Percentiles rank a stretch among this genome's conserved stretches.
These are phyloP conservation scores for Pipa parva DNA, from an alignment of 2,113 vertebrate genomes.

Conservation along the genomic window DNA sequence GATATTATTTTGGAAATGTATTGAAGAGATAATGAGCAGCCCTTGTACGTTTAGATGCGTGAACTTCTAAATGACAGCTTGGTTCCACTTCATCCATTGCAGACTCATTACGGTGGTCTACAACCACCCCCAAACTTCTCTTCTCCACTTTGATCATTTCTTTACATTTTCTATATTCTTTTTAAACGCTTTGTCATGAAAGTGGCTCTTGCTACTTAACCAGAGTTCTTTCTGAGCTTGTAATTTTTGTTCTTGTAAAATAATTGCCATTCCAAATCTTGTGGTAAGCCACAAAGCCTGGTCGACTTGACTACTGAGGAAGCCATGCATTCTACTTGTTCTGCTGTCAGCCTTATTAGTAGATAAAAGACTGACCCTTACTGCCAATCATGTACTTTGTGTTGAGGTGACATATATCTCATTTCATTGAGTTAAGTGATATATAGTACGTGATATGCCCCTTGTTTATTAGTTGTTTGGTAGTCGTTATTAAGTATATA, in stretches of 20 bases:
- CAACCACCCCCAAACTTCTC: constrained; percentile 3
- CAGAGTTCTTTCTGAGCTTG: constrained; percentile 48
- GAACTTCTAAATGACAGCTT: neutral
- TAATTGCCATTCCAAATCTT: constrained; percentile 57
- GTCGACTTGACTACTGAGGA: constrained; percentile 47
- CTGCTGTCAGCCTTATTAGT: constrained; percentile 22
- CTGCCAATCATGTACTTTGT: too few species aligned
- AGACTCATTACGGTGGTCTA: neutral
- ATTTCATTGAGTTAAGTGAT: too few species aligned
- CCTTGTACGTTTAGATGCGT: neutral
- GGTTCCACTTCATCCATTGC: constrained; percentile 3
- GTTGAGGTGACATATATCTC: too few species aligned
- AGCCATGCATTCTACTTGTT: constrained; percentile 46
- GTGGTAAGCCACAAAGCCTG: constrained; percentile 59
- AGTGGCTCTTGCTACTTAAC: constrained; percentile 47
- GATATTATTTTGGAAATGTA: neutral
- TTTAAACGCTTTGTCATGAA: neutral
- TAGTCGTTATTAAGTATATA: too few species aligned
- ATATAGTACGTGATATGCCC: too few species aligned
- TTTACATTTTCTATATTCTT: neutral
- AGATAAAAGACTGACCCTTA: too few species aligned
- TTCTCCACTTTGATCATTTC: neutral
- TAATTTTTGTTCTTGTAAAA: constrained; percentile 51
- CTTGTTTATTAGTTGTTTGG: too few species aligned
- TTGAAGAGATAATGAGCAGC: neutral